Base-by-base conservation (phyloP, 2,797 vertebrate genomes). In the Hozukius guyotensis region DNA sequence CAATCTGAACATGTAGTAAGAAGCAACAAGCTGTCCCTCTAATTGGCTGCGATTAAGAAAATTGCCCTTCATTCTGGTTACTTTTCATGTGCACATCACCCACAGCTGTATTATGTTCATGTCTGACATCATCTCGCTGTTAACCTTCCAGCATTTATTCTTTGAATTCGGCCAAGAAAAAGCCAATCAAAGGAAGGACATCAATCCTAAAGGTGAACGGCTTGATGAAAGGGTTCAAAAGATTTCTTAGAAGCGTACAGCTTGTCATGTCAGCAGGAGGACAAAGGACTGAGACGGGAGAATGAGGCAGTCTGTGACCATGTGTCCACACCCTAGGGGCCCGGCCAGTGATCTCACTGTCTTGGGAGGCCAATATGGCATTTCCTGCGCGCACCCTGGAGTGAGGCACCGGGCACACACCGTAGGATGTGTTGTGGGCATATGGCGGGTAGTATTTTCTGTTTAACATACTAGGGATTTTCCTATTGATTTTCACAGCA, bases 311-410 rank as follows among this genome's bases (percentile, higher is more conserved):
- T 72, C 77, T 80, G 84, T 72, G 88, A 89, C 91, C 95, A 94
- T 94, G 94, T 94, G 94, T 91, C 89, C 78, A 81, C 89, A 73
- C 90, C 82, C 82, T 64, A 64, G 90, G 93, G 88, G 87, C 75
- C 63, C 46, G n/a, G 78, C 87, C 86, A 88, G 84, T 92, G 87
- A 91, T 88, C 90, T 83, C 79, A 79, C 82, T 82, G 84, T 84
- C 90, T 87, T 82, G 38, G 49, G 87, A 77, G 87, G 91, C 89
- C 94, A 93, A 93, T 92, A 88, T 93, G 92, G 86, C 89, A 78
- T 74, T 94, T 94, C 92, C 92, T 94, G 89, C 82, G 57, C 2
- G 46, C 82, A 74, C 81, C 74, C 82, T 78, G 81, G 72, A 72
- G 85, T 68, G 25, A 9, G 62, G 79, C 80, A 84, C 79, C 10